These are phyloP conservation scores for Brachionus koreanus DNA, from an alignment of 1,140 invertebrate species.

Conservation along the genomic window DNA sequence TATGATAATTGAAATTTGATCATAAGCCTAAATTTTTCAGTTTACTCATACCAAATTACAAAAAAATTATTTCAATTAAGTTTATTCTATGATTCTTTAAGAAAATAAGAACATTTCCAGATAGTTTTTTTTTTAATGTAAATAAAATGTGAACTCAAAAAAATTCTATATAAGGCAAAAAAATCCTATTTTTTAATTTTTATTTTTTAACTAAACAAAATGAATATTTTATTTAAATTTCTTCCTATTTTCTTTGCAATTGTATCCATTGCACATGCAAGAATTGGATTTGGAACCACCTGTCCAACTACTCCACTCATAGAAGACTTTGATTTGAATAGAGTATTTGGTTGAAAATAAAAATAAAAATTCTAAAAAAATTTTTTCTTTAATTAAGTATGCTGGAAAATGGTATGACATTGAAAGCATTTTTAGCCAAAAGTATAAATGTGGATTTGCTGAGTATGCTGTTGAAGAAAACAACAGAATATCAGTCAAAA, in stretches of 20 bases:
- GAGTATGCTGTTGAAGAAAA: background rate
- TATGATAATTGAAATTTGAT: too few species aligned
- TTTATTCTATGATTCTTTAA: too few species aligned
- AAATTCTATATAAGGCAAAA: too few species aligned
- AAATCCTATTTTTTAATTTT: too few species aligned
- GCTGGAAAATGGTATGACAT: background rate
- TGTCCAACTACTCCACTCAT: background rate
- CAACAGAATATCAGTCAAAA: background rate
- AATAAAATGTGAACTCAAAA: too few species aligned
- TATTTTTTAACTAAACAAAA: too few species aligned
- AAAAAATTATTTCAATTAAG: too few species aligned
- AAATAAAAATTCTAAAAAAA: background rate
- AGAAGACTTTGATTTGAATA: background rate
- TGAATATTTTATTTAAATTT: too few species aligned
- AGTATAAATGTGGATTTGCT: background rate
- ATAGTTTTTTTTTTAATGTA: too few species aligned
- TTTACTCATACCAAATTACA: too few species aligned
- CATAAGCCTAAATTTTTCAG: too few species aligned
- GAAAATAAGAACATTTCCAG: too few species aligned
- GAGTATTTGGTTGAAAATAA: background rate
- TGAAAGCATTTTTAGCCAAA: background rate
- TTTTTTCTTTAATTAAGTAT: background rate
- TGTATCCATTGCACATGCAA: background rate
- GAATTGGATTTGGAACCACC: background rate
- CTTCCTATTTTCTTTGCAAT: background rate